Percentiles rank a stretch among this genome's conserved stretches.
phyloP scores from a whole-genome alignment of 2,888 invertebrate species.

The Leucania comma region DNA sequence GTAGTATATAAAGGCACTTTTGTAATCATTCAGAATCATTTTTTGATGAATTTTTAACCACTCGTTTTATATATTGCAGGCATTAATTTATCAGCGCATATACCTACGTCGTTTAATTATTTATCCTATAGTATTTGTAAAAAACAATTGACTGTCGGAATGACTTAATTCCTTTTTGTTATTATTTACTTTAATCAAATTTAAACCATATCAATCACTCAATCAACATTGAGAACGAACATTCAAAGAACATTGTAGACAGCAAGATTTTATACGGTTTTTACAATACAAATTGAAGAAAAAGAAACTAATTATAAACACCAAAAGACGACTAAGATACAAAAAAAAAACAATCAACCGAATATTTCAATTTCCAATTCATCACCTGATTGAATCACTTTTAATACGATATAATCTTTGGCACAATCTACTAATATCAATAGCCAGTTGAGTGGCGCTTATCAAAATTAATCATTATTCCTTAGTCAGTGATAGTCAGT shows the following conservation, averaged over 20 bases:
- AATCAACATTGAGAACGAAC: too few species aligned
- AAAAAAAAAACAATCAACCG: conserved; percentile 23
- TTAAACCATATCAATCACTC: too few species aligned
- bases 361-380: conserved; percentile 65
- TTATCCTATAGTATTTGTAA: too few species aligned
- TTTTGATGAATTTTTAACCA: too few species aligned
- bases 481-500: conserved; percentile 62
- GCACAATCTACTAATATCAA: conserved; percentile 79
- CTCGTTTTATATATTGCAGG: background rate
- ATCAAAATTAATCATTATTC: conserved; percentile 75
- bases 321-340: conserved; percentile 3
- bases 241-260: background rate
- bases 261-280: background rate
- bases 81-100: background rate
- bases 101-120: too few species aligned
- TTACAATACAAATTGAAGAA: background rate
- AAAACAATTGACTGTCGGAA: too few species aligned
- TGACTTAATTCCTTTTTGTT: too few species aligned
- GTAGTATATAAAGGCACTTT: too few species aligned
- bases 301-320: background rate
- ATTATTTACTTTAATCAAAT: too few species aligned
- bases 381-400: conserved; percentile 69
- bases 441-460: conserved; percentile 78
- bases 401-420: conserved; percentile 75
- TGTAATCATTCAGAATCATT: too few species aligned